Evolutionary conservation across 2,797 vertebrate species (phyloP), one percentile per base, ranked within the genome.

Genomic region (Dromococcyx pavoninus): DNA sequence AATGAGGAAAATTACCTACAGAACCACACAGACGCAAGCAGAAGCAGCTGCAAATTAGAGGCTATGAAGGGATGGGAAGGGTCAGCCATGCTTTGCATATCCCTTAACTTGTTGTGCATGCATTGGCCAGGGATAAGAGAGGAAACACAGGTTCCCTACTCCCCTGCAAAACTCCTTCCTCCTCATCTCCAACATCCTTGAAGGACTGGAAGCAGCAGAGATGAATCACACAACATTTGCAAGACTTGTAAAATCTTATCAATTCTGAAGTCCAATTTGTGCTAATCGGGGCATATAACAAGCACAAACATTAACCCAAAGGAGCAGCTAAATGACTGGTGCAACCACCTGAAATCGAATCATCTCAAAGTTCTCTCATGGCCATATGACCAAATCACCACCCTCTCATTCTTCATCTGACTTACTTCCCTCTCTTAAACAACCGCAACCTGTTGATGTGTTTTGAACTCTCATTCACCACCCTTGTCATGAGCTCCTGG

Each of bases 211-310:
- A 79, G 58, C 79, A 30, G 28, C 8, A 76, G 51, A 77, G 77
- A 81, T 85, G 80, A 94, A 88, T 90, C 92, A 88, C 17, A 11
- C 33, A 51, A 7, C 54, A 50, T 46, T 50, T 76, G 56, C 96
- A 95, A 79, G 80, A 61, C 39, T 43, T 61, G 60, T 87, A 87
- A 94, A 93, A 74, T n/a, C 32, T 95, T 95, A 95, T 92, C 91
- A 87, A 13, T 91, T 91, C 86, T 95, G 86, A 94, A 89, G 87
- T 90, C 56, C 78, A 80, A 23, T 87, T 88, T 89, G 78, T 48
- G 28, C 51, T 94, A 86, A 95, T 94, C 91, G 82, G 70, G 3
- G 7, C 39, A 3, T 73, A 87, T 81, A 64, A 13, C 70, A 79
- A 92, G 53, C 27, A 69, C 84, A 94, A 79, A 82, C 10, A 51